These are phyloP conservation scores for Penaeus indicus DNA, from an alignment of 1,140 invertebrate genomes.

Conservation along the genomic window DNA sequence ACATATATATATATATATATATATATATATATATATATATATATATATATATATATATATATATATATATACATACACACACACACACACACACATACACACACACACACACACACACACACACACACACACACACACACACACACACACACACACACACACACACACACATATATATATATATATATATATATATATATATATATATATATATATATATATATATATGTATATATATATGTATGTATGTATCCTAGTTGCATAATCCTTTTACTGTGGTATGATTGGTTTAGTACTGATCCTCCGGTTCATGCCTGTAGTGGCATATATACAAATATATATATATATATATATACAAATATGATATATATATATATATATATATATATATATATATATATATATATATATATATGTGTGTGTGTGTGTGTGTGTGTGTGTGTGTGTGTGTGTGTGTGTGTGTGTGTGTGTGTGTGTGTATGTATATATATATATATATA, in stretches of 20 bases:
- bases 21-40: conserved; percentile 1
- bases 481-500: too few relatives aligned
- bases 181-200: background rate
- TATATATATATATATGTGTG: too few relatives aligned
- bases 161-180: background rate
- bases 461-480: too few relatives aligned
- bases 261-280: too few relatives aligned
- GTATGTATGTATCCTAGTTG: background rate
- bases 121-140: background rate
- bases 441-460: too few relatives aligned
- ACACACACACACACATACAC: background rate
- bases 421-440: too few relatives aligned
- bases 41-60: background rate
- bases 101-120: background rate
- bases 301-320: background rate
- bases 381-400: too few relatives aligned
- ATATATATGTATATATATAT: conserved; percentile 21
- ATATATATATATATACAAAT: too few relatives aligned
- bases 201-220: conserved; percentile 21
- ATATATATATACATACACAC: conserved; percentile 10
- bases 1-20: background rate
- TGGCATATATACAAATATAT: background rate
- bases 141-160: background rate
- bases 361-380: too few relatives aligned
- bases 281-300: too few relatives aligned